Evolutionary conservation across 2,888 invertebrate genomes (phyloP).

Genomic region (Chaetogeoica ovagalla): DNA sequence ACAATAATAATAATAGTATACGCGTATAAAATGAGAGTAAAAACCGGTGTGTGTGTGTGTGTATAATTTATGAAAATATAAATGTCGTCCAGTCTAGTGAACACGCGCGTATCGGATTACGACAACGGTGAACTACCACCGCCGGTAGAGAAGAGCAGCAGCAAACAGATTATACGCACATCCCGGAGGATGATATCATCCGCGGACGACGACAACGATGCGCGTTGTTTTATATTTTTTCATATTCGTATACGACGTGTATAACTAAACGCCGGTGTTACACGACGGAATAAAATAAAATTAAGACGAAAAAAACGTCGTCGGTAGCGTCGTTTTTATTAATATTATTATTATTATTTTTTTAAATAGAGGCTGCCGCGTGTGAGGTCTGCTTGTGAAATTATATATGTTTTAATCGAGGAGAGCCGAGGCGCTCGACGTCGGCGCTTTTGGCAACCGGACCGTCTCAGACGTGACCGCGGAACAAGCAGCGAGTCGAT

Average conservation of each 20-base stretch:
- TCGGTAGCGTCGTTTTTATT: constrained; percentile 28
- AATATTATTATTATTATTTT: too few relatives aligned
- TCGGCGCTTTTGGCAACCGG: neutral
- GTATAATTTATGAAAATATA: constrained; percentile 46
- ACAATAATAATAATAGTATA: neutral
- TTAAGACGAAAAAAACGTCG: neutral
- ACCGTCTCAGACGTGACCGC: too few relatives aligned
- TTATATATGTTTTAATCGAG: constrained; percentile 36
- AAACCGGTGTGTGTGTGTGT: constrained; percentile 25
- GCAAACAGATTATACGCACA: constrained; percentile 39
- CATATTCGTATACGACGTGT: neutral
- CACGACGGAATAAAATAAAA: constrained; percentile 6
- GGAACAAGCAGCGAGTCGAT: too few relatives aligned
- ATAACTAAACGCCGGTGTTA: neutral
- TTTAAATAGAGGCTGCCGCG: neutral
- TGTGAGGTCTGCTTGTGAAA: constrained; percentile 33
- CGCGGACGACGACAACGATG: constrained; percentile 12
- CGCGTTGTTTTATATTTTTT: neutral
- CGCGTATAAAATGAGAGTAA: neutral
- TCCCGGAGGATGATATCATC: constrained; percentile 18
- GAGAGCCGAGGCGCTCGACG: neutral
- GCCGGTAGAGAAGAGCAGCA: too few relatives aligned
- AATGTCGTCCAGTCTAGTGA: constrained; percentile 44
- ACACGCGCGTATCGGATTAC: constrained; percentile 35
- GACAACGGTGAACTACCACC: constrained; percentile 27